A percentile compares a stretch with the other conserved stretches of the same genome.
Conservation (phyloP, 1,140 invertebrate genomes). For the Conus ventricosus region DNA sequence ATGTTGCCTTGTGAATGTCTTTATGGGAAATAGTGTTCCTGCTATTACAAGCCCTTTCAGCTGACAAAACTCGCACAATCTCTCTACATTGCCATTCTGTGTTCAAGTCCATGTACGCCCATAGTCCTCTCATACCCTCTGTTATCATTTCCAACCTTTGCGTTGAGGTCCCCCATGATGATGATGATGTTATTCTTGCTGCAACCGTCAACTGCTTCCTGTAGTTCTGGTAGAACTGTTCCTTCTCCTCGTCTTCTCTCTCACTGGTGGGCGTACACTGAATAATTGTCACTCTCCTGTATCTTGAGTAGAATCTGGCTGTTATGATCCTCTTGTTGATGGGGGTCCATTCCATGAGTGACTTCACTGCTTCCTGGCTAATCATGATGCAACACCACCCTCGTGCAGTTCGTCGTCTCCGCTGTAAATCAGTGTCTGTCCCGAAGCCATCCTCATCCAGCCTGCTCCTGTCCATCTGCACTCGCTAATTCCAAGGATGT, state of each 20-base stretch:
- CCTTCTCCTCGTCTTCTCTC: conserved; percentile 38
- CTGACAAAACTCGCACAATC: background rate
- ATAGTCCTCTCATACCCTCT: conserved; percentile 46
- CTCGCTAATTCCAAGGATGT: background rate
- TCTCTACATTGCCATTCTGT: conserved; percentile 44
- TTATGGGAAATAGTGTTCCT: conserved; percentile 86
- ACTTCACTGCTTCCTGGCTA: too few species aligned
- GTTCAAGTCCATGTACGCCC: conserved; percentile 44
- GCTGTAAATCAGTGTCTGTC: too few species aligned
- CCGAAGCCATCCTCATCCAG: background rate
- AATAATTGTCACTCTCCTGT: background rate
- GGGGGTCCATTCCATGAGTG: conserved; percentile 1
- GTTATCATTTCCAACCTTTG: too few species aligned
- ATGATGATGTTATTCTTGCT: conserved; percentile 39
- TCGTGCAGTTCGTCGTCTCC: too few species aligned
- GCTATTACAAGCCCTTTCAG: conserved; percentile 34
- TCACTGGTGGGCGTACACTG: background rate
- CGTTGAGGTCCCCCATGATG: conserved; percentile 33
- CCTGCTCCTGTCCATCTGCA: background rate
- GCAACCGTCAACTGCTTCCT: conserved; percentile 35
- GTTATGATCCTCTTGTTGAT: conserved; percentile 8
- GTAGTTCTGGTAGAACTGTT: conserved; percentile 52
- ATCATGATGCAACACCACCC: conserved; percentile 2
- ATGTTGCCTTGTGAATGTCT: conserved; percentile 43
- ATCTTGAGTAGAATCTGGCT: background rate